Percentiles rank a stretch among this genome's conserved stretches.
Evolutionary conservation across 35 echinoderm and acorn worm genomes (phyloP).

Genomic region (Chiridota heheva): DNA sequence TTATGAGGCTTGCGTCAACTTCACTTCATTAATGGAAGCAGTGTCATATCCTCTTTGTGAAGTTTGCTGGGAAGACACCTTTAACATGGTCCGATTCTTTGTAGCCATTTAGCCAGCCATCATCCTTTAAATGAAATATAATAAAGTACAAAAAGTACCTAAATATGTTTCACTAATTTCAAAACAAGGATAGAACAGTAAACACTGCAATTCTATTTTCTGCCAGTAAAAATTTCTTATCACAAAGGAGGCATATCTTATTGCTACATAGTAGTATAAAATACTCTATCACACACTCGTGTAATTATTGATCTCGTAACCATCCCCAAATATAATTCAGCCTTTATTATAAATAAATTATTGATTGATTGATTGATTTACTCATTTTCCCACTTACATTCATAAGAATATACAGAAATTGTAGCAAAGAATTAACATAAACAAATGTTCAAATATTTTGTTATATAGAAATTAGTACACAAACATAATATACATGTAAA

Average conservation of each 20-base stretch:
- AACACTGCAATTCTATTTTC: not conserved
- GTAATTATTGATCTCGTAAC: not conserved
- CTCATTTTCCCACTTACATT: too few relatives aligned
- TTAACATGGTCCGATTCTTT: slow-evolving; percentile 29
- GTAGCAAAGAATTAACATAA: too few relatives aligned
- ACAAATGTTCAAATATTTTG: too few relatives aligned
- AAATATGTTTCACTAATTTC: not conserved
- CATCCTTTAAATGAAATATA: slow-evolving; percentile 40
- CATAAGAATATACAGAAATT: too few relatives aligned
- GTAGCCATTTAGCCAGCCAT: slow-evolving; percentile 50
- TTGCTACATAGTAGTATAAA: not conserved
- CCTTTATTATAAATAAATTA: too few relatives aligned
- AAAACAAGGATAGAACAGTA: not conserved
- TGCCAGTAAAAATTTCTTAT: not conserved
- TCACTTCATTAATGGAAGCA: not conserved
- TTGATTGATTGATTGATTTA: too few relatives aligned
- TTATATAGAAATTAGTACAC: too few relatives aligned
- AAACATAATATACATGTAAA: too few relatives aligned
- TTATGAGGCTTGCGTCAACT: too few relatives aligned
- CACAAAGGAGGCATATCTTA: not conserved
- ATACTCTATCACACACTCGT: not conserved
- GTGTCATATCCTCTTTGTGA: slow-evolving; percentile 42
- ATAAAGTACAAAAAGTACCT: not conserved
- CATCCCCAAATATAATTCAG: too few relatives aligned
- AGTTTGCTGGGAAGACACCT: slow-evolving; percentile 67